Evolutionary conservation across 2,888 invertebrate genomes (phyloP).

Genomic region (Mythimna pallens): DNA sequence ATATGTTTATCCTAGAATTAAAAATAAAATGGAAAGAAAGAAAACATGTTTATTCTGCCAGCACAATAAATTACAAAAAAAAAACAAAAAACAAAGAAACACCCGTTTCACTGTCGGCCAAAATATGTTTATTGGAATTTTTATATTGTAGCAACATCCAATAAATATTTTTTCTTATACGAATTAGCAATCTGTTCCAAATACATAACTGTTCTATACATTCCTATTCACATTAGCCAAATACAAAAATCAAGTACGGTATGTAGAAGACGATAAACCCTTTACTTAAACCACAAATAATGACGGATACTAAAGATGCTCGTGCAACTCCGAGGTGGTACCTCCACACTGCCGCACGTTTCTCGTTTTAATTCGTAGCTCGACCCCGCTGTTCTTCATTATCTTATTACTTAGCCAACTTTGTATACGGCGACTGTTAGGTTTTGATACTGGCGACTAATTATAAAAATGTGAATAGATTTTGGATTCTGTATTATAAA

Average conservation of each 20-base stretch:
- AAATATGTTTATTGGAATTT: background rate
- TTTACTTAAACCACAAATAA: constrained; percentile 1
- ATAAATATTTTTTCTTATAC: background rate
- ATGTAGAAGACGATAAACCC: background rate
- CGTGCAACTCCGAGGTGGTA: constrained; percentile 47
- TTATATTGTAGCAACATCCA: background rate
- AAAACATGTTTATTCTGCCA: too few species aligned
- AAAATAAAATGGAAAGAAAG: too few species aligned
- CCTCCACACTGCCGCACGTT: constrained; percentile 69
- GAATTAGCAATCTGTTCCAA: background rate
- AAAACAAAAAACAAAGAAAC: too few species aligned
- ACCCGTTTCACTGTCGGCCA: too few species aligned
- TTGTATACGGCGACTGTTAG: constrained; percentile 71
- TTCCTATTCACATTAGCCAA: background rate
- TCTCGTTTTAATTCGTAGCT: constrained; percentile 89
- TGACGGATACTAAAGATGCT: constrained; percentile 8
- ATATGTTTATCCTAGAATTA: too few species aligned
- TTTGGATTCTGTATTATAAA: background rate
- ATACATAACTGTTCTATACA: background rate
- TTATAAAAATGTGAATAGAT: background rate
- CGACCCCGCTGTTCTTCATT: constrained; percentile 90
- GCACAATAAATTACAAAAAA: too few species aligned
- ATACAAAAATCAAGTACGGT: background rate
- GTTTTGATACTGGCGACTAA: constrained; percentile 76
- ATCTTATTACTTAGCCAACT: constrained; percentile 90